phyloP scores from a whole-genome alignment of 2,113 vertebrate genomes.

The Heterochromis multidens region DNA sequence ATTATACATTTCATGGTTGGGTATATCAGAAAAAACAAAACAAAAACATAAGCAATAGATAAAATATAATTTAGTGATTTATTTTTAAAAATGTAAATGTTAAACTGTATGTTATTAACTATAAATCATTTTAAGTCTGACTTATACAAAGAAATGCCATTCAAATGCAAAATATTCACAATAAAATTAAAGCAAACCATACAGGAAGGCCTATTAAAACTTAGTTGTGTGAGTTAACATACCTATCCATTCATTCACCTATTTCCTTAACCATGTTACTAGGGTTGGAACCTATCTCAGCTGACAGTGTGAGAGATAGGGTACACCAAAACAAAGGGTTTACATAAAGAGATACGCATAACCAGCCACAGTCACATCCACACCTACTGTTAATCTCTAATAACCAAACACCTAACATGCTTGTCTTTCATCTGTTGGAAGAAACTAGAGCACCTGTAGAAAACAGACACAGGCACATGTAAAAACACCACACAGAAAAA shows the following conservation, averaged over 20 bases:
- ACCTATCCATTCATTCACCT: no score
- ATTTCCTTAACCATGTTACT: no score
- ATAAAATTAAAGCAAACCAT: not conserved
- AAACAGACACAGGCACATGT: not conserved
- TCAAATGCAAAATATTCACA: not conserved
- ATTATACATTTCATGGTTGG: not conserved
- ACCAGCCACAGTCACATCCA: not conserved
- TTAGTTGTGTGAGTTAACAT: not conserved
- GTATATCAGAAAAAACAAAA: no score
- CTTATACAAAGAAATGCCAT: not conserved
- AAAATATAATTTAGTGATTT: not conserved
- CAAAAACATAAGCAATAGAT: no score
- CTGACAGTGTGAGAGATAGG: no score
- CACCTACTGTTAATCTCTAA: not conserved
- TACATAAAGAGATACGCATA: no score
- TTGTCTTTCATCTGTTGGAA: not conserved
- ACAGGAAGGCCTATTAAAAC: not conserved
- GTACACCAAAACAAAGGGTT: no score
- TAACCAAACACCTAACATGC: not conserved
- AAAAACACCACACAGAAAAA: not conserved
- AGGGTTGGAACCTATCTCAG: no score
- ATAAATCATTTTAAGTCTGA: not conserved
- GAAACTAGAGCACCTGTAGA: not conserved
- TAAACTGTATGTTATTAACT: not conserved
- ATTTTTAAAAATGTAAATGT: not conserved